Evolutionary conservation across 2,888 invertebrate genomes (phyloP).

Genomic region (Spicauda simplicius): DNA sequence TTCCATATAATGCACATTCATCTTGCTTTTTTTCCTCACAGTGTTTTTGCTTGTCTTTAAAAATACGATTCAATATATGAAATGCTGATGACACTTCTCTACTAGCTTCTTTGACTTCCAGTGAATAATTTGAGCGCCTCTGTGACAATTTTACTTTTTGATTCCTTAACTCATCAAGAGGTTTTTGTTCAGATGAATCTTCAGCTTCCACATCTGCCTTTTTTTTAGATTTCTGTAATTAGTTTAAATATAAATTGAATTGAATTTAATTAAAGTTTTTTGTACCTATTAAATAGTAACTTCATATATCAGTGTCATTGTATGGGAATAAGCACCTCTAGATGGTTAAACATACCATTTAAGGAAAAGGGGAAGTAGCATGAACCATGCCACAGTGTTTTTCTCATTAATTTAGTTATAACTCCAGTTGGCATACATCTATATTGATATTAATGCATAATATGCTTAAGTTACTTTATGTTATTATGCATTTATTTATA

Average conservation of each 20-base stretch:
- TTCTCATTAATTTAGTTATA: too few relatives aligned
- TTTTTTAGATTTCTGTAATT: conserved; percentile 10
- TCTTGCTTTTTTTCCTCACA: conserved; percentile 31
- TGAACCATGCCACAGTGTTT: too few relatives aligned
- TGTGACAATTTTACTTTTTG: background rate
- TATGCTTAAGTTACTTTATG: too few relatives aligned
- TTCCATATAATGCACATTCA: conserved; percentile 35
- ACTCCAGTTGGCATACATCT: too few relatives aligned
- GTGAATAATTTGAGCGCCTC: conserved; percentile 1
- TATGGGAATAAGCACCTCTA: too few relatives aligned
- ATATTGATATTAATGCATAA: too few relatives aligned
- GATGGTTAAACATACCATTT: too few relatives aligned
- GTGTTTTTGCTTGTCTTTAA: conserved; percentile 26
- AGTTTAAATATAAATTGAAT: background rate
- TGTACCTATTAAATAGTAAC: too few relatives aligned
- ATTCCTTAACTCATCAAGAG: conserved; percentile 1
- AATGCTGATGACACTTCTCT: conserved; percentile 31
- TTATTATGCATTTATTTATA: too few relatives aligned
- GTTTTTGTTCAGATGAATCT: conserved; percentile 19
- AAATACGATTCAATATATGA: conserved; percentile 25
- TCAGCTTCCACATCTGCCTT: background rate
- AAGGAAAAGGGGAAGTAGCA: too few relatives aligned
- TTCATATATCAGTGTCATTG: too few relatives aligned
- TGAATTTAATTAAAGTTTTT: too few relatives aligned
- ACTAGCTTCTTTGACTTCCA: conserved; percentile 29